These are phyloP conservation scores for Dendrolimus houi DNA, from an alignment of 2,888 invertebrate species.

Conservation along the genomic window DNA sequence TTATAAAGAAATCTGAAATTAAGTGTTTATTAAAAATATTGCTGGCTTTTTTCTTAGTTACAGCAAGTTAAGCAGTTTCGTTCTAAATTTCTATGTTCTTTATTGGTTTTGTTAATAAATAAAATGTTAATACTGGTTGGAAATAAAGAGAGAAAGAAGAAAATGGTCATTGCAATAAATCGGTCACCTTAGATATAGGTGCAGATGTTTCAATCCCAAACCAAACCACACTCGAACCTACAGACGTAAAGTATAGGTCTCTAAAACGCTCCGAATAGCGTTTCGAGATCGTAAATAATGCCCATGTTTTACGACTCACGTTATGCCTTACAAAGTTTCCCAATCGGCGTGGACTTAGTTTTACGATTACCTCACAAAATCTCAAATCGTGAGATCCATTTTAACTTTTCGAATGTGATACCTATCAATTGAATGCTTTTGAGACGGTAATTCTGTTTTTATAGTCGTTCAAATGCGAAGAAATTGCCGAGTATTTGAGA, in stretches of 20 bases:
- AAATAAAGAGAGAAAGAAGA: no score
- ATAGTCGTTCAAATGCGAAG: neutral
- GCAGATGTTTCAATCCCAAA: neutral
- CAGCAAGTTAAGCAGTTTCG: no score
- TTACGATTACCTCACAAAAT: slow-evolving; percentile 40
- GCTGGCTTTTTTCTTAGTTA: no score
- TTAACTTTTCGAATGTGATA: slow-evolving; percentile 4
- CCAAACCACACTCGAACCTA: neutral
- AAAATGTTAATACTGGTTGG: no score
- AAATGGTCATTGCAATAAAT: no score
- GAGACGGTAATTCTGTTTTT: slow-evolving; percentile 6
- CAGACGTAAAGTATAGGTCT: neutral
- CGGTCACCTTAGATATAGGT: neutral
- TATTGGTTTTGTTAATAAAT: no score
- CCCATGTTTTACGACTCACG: slow-evolving; percentile 32
- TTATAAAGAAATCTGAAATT: no score
- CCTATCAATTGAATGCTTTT: neutral
- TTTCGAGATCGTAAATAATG: slow-evolving; percentile 32
- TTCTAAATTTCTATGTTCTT: no score
- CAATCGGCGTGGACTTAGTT: slow-evolving; percentile 39
- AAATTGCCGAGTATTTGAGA: no score
- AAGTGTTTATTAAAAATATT: no score
- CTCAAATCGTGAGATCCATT: slow-evolving; percentile 16
- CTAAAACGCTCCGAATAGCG: neutral
- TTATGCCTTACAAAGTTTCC: slow-evolving; percentile 43